Percentiles rank a stretch among this genome's conserved stretches.
Evolutionary conservation across 2,113 vertebrate species (phyloP).

Genomic region (Platysternon megacephalum): DNA sequence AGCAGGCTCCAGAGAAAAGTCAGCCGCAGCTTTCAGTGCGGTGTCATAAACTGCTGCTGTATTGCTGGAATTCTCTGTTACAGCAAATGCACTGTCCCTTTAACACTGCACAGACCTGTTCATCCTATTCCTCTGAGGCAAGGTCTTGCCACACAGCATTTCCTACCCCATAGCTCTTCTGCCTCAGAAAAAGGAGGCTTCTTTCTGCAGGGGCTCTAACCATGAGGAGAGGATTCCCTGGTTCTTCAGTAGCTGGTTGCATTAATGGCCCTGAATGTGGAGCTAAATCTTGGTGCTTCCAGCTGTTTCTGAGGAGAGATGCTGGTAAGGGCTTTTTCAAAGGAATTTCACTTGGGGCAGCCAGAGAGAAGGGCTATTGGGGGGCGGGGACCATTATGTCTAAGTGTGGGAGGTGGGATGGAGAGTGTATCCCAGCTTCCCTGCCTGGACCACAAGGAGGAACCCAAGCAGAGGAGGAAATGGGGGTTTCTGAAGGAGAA

Average conservation of each 20-base stretch:
- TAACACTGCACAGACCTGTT: neutral
- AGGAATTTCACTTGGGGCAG: neutral
- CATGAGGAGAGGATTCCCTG: neutral
- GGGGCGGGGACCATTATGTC: neutral
- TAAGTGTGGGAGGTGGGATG: neutral
- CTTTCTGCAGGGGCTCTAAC: neutral
- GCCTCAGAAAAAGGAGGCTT: conserved; percentile 11
- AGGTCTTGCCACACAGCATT: neutral
- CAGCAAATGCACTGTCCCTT: neutral
- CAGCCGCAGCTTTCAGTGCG: neutral
- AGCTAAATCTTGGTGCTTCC: neutral
- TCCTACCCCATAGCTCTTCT: conserved; percentile 1
- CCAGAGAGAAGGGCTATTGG: neutral
- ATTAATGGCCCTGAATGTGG: neutral
- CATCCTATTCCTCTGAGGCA: neutral
- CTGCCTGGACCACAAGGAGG: neutral
- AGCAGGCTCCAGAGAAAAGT: neutral
- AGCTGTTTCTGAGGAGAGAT: neutral
- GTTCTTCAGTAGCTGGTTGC: neutral
- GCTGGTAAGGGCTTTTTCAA: neutral
- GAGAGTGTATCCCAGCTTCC: neutral
- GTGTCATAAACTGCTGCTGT: neutral
- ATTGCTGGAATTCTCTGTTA: accelerated
- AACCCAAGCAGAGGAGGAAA: neutral
- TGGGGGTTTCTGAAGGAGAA: neutral